Evolutionary conservation across 2,888 invertebrate species (phyloP), one percentile per base, ranked within the genome.

Genomic region (Fragum whitleyi): DNA sequence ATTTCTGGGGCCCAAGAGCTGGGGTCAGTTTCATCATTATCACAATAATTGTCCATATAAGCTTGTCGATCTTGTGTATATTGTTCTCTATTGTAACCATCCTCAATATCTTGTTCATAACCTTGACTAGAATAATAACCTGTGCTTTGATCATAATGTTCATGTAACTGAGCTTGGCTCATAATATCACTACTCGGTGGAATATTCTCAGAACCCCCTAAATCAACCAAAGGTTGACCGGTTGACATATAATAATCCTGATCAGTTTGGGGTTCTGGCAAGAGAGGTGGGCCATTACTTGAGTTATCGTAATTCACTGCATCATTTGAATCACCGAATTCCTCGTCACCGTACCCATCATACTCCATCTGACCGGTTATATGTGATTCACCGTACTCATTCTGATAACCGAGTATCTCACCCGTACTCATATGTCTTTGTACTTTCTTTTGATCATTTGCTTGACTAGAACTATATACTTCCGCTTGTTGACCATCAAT

Each of bases 391-490:
- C 85, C 85, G 62, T 85, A 85, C 53, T 81, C 79, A 69, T 74
- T 82, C 65, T 84, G 83, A 61, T 80, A 81, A 2, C 85, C 85
- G 19, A 85, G 51, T 55, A 85, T 77, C 69, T 85, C 85, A 16
- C 85, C 77, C 21, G 77, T 73, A 76, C 85, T 85, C 85, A 85
- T 85, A 65, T 82, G 73, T 36, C 81, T 71, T 47, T 73, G 59
- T 7, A 71, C 28, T 42, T 65, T 42, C n/a, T 32, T 6, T 11
- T 28, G 23, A 42, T 62, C 23, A 53, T 2, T 32, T 28, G 53
- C 51, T 36, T 16, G 26, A 32, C 73, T 62, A 70, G 65, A 65
- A 61, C 68, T 51, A 55, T 68, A 74, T 7, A 36, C 36, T 21
- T 70, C 72, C n/a, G 73, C 73, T 47, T 71, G 75, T 16, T 67